Evolutionary conservation across 2,888 invertebrate species (phyloP).

Genomic region (Cephus runcator): DNA sequence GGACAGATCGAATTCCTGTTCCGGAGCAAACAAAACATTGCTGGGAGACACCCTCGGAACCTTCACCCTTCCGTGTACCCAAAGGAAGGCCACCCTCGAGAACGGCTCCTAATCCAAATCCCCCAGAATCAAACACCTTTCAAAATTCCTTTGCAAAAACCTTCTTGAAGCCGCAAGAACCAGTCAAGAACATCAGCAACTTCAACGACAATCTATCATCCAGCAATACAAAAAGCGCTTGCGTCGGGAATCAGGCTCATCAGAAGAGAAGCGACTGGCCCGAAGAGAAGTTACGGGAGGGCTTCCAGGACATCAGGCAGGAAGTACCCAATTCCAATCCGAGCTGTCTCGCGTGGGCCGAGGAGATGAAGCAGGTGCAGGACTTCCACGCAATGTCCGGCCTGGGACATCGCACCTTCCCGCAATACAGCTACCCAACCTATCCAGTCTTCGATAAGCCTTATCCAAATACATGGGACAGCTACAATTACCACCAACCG

Average conservation of each 20-base stretch:
- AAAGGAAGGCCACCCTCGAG: conserved; percentile 75
- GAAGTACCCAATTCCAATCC: conserved; percentile 44
- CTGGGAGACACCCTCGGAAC: conserved; percentile 59
- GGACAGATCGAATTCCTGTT: conserved; percentile 27
- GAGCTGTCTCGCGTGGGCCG: conserved; percentile 50
- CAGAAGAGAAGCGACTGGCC: conserved; percentile 48
- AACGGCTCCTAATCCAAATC: conserved; percentile 66
- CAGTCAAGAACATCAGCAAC: conserved; percentile 65
- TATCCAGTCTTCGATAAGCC: conserved; percentile 69
- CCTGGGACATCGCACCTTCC: conserved; percentile 50
- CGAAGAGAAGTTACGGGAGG: conserved; percentile 51
- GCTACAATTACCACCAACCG: conserved; percentile 74
- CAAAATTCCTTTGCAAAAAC: conserved; percentile 61
- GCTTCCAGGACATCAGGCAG: conserved; percentile 48
- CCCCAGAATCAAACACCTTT: conserved; percentile 67
- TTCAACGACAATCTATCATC: conserved; percentile 36
- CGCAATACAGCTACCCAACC: conserved; percentile 68
- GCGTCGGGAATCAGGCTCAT: conserved; percentile 26
- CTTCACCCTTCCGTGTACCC: conserved; percentile 73
- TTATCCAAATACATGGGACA: conserved; percentile 56
- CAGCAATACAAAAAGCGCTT: conserved; percentile 32
- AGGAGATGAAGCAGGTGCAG: conserved; percentile 59
- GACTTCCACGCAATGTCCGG: conserved; percentile 55
- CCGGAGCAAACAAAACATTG: conserved; percentile 31
- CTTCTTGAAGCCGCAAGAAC: conserved; percentile 74